Evolutionary conservation across 2,113 vertebrate genomes (phyloP).

Genomic region (Scalopus aquaticus): DNA sequence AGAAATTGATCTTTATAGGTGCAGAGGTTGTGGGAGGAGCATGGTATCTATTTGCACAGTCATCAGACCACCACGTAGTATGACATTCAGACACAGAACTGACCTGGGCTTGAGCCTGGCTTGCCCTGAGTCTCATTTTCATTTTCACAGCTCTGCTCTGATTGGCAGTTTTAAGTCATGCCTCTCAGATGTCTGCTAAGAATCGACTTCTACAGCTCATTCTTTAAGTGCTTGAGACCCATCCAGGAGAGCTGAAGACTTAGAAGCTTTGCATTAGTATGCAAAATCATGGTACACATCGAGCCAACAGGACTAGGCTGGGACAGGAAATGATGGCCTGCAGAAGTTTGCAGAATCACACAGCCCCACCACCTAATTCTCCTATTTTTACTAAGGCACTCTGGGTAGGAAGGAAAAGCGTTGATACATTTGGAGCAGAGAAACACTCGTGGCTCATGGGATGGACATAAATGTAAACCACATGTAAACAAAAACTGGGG

Average conservation of each 20-base stretch:
- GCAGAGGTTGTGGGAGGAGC: background rate
- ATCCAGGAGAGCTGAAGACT: background rate
- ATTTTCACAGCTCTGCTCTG: background rate
- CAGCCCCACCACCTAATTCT: slow-evolving; percentile 27
- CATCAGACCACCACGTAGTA: background rate
- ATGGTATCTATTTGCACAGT: background rate
- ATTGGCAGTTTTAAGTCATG: slow-evolving; percentile 13
- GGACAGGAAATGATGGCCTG: background rate
- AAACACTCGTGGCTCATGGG: slow-evolving; percentile 74
- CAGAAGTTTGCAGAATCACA: background rate
- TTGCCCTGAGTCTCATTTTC: background rate
- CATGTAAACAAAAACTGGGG: slow-evolving; percentile 76
- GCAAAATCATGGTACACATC: background rate
- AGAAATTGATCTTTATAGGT: background rate
- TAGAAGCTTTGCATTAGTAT: background rate
- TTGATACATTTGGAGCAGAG: slow-evolving; percentile 59
- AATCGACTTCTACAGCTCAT: background rate
- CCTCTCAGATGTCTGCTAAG: background rate
- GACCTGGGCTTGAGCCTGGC: background rate
- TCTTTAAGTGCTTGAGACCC: background rate
- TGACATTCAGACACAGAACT: background rate
- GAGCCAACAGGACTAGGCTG: background rate
- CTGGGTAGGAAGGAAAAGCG: slow-evolving; percentile 69
- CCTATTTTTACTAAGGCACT: slow-evolving; percentile 57
- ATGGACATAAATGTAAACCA: slow-evolving; percentile 77